Percentiles rank a stretch among this genome's conserved stretches.
These are phyloP conservation scores for Aegotheles bennettii DNA, from an alignment of 2,113 vertebrate genomes.

Conservation along the genomic window DNA sequence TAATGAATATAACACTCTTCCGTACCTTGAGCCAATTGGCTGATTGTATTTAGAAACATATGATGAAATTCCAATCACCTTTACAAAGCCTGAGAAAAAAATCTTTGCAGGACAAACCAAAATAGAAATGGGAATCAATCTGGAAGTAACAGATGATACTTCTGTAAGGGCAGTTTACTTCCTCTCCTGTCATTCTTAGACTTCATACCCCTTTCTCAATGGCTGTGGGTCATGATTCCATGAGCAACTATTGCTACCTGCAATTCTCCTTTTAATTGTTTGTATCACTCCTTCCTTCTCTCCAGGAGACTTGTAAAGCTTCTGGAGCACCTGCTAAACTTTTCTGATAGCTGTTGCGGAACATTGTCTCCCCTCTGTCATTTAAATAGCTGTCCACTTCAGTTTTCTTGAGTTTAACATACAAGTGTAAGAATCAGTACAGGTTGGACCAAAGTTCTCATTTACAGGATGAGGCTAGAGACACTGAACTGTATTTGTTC, in stretches of 20 bases:
- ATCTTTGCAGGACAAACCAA: not conserved
- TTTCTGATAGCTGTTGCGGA: not conserved
- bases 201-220: not conserved
- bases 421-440: not conserved
- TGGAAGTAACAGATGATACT: not conserved
- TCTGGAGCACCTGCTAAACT: not conserved
- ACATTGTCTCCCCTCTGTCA: not conserved
- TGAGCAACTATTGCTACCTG: not conserved
- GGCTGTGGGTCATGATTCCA: not conserved
- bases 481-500: not conserved
- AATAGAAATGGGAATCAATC: not conserved
- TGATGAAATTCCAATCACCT: not conserved
- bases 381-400: not conserved
- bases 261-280: not conserved
- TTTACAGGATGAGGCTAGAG: not conserved
- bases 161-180: not conserved
- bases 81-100: not conserved
- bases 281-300: not conserved
- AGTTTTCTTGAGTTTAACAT: not conserved
- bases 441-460: not conserved
- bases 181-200: not conserved
- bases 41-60: not conserved
- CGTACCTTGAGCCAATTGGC: not conserved
- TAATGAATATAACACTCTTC: not conserved
- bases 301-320: not conserved